Evolutionary conservation across 2,113 vertebrate genomes (phyloP), one percentile per base, ranked within the genome.

Genomic region (Erinaceus europaeus): DNA sequence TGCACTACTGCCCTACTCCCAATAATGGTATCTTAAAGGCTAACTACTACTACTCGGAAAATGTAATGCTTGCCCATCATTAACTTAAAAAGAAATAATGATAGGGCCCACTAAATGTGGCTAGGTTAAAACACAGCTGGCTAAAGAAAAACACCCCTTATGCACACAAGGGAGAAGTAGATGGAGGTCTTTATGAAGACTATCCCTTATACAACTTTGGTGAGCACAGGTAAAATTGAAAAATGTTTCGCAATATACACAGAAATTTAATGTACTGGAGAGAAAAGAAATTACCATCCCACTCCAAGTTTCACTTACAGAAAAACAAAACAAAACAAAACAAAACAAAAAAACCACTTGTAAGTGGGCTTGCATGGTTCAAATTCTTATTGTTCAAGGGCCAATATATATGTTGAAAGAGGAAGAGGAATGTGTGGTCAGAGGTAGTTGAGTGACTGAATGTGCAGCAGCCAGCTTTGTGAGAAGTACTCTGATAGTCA

Each of bases 21-120:
- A n/a, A n/a, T n/a, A n/a, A n/a, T n/a, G n/a, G n/a, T 29, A 57
- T 7, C 9, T 55, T 55, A 29, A 27, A 10, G 11, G 18, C 18
- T 23, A 57, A 82, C 12, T 73, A 81, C 23, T 21, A 76, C 1
- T 81, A 77, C 89, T 36, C 74, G 76, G 67, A 48, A 85, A 90
- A 68, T 69, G 36, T 10, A 88, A 42, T 18, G 84, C 25, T 76
- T 79, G 14, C 23, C 38, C 38, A 86, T 42, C 4, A 68, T 74
- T 84, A 81, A 57, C 11, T 61, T 65, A 50, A 25, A 72, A 61
- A 61, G 21, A 85, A 57, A 69, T 29, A 86, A n/a, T 52, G 62
- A 84, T 15, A 36, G 52, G 52, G 34, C 14, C 44, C n/a, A 76
- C 3, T 52, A 18, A 73, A 23, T 15, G 84, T 86, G 73, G 10